Evolutionary conservation across 2,113 vertebrate genomes (phyloP).

Genomic region (Platysteira castanea): DNA sequence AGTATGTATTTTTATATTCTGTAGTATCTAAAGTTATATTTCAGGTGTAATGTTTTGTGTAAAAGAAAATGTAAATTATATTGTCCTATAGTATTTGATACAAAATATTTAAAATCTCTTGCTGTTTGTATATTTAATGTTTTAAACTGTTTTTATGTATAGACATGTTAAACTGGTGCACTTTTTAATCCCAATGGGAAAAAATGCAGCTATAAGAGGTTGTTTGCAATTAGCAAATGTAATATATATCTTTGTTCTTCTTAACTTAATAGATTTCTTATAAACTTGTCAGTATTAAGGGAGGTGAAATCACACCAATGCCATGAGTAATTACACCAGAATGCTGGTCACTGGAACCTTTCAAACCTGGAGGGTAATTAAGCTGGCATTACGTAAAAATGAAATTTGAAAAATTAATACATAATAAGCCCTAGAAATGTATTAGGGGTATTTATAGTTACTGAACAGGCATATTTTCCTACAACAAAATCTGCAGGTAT

Average conservation of each 20-base stretch:
- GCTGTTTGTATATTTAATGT: constrained; percentile 80
- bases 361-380: constrained; percentile 54
- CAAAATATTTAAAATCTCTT: constrained; percentile 78
- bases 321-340: constrained; percentile 39
- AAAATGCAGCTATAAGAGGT: constrained; percentile 70
- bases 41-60: constrained; percentile 80
- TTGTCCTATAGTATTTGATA: constrained; percentile 82
- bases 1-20: constrained; percentile 80
- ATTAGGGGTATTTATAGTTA: constrained; percentile 54
- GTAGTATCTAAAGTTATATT: constrained; percentile 79
- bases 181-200: constrained; percentile 77
- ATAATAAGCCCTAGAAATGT: constrained; percentile 2
- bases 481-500: constrained; percentile 27
- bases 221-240: constrained; percentile 71
- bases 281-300: constrained; percentile 57
- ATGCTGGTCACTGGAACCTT: constrained; percentile 71
- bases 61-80: constrained; percentile 76
- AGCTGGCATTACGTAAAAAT: constrained; percentile 15
- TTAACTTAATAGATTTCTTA: constrained; percentile 74
- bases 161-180: constrained; percentile 79
- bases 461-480: constrained; percentile 60
- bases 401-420: not conserved
- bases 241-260: constrained; percentile 69
- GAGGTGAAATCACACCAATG: not conserved
- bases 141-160: constrained; percentile 75